phyloP scores from a whole-genome alignment of 2,888 invertebrate species.

The Nipponacmea schrenckii region DNA sequence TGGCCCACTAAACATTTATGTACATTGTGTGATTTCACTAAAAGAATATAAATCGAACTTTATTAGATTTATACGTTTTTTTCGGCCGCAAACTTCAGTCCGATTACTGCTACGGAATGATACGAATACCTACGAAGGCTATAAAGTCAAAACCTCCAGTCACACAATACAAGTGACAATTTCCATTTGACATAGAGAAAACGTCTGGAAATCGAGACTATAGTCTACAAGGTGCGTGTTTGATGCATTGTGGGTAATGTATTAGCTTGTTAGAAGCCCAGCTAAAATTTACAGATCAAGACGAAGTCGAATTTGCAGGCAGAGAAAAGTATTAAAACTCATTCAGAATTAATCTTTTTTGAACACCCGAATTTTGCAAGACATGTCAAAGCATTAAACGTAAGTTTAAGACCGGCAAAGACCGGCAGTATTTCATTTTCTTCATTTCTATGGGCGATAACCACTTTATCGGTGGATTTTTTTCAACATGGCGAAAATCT shows the following conservation, averaged over 20 bases:
- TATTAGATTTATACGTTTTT: too few species aligned
- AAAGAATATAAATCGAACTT: too few species aligned
- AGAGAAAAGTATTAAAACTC: neutral
- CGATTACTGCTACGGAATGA: too few species aligned
- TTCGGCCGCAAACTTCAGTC: too few species aligned
- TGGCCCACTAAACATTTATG: too few species aligned
- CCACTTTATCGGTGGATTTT: slow-evolving; percentile 23
- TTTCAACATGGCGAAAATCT: slow-evolving; percentile 34
- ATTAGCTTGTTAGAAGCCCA: slow-evolving; percentile 15
- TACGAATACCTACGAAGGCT: too few species aligned
- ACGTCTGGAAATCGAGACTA: too few species aligned
- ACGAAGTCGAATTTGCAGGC: slow-evolving; percentile 15
- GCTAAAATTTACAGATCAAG: slow-evolving; percentile 11
- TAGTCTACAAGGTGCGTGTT: neutral
- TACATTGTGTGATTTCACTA: too few species aligned
- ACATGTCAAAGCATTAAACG: slow-evolving; percentile 13
- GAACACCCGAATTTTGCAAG: slow-evolving; percentile 1
- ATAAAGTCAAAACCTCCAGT: too few species aligned
- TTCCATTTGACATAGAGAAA: too few species aligned
- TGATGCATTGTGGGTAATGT: slow-evolving; percentile 17
- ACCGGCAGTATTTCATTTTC: neutral
- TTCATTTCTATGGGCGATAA: slow-evolving; percentile 40
- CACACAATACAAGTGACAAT: too few species aligned
- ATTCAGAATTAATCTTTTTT: neutral
- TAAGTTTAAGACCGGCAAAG: slow-evolving; percentile 6